Evolutionary conservation across 2,113 vertebrate genomes (phyloP).

Genomic region (Bambusicola thoracicus): DNA sequence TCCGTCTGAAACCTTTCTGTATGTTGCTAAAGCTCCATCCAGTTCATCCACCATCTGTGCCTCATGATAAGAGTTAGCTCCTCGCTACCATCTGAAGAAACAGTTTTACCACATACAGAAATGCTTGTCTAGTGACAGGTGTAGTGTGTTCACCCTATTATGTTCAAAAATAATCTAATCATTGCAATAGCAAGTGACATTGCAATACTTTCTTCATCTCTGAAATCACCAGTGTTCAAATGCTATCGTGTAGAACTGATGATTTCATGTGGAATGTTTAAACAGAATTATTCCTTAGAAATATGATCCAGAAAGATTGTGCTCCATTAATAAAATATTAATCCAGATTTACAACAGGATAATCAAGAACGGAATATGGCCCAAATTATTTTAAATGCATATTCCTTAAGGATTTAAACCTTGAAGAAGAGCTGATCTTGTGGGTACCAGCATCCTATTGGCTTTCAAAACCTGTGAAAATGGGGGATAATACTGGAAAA

Average conservation of each 20-base stretch:
- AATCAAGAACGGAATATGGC: background rate
- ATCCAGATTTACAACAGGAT: background rate
- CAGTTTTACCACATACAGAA: background rate
- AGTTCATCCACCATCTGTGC: background rate
- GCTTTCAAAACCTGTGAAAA: slow-evolving; percentile 68
- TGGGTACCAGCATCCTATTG: slow-evolving; percentile 53
- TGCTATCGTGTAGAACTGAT: background rate
- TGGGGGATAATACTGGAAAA: slow-evolving; percentile 68
- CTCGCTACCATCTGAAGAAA: background rate
- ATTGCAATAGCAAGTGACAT: too few species aligned
- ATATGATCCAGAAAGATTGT: background rate
- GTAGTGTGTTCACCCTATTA: too few species aligned
- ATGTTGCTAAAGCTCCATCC: background rate
- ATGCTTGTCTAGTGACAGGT: background rate
- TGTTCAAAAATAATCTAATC: too few species aligned
- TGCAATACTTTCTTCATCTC: background rate
- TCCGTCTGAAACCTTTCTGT: background rate
- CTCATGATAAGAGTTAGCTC: background rate
- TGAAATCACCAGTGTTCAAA: background rate
- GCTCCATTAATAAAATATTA: accelerated
- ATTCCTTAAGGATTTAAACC: slow-evolving; percentile 23
- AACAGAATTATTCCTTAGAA: background rate
- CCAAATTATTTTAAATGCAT: background rate
- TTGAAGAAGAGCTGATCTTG: slow-evolving; percentile 38
- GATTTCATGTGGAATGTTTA: background rate